These are phyloP conservation scores for Numida meleagris DNA, from an alignment of 2,113 vertebrate species.

Conservation along the genomic window DNA sequence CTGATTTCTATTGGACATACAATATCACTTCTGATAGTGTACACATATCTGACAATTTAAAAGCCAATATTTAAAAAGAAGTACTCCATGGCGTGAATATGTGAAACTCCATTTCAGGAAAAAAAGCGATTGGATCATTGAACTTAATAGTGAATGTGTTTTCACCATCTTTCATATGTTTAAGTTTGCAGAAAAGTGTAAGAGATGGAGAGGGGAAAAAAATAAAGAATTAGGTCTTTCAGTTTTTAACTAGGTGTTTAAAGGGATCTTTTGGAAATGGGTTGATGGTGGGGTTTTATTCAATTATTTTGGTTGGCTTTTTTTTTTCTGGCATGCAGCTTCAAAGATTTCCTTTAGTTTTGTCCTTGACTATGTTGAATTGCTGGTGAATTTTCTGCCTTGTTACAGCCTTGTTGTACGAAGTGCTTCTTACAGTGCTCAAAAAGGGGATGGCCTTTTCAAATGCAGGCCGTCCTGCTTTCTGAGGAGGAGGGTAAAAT, in stretches of 20 bases:
- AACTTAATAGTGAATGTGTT: not conserved
- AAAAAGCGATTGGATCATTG: not conserved
- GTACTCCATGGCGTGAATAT: not conserved
- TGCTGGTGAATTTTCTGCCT: not conserved
- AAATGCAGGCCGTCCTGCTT: not conserved
- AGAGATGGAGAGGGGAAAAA: not conserved
- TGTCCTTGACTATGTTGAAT: no score
- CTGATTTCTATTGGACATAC: not conserved
- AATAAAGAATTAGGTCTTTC: not conserved
- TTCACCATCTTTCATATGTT: not conserved
- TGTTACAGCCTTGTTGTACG: not conserved
- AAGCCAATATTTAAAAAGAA: not conserved
- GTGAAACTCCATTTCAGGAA: not conserved
- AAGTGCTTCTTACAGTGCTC: not conserved
- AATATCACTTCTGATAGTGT: not conserved
- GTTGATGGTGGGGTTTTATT: no score
- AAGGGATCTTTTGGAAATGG: not conserved
- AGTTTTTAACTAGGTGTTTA: not conserved
- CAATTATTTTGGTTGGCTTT: not conserved
- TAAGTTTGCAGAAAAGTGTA: not conserved
- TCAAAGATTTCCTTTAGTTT: no score
- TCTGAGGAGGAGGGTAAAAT: not conserved
- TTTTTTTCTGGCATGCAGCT: not conserved
- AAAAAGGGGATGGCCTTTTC: conserved; percentile 4
- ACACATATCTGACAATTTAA: not conserved